Percentiles rank a stretch among this genome's conserved stretches.
These are phyloP conservation scores for Aplocera efformata DNA, from an alignment of 2,888 invertebrate genomes.

Conservation along the genomic window DNA sequence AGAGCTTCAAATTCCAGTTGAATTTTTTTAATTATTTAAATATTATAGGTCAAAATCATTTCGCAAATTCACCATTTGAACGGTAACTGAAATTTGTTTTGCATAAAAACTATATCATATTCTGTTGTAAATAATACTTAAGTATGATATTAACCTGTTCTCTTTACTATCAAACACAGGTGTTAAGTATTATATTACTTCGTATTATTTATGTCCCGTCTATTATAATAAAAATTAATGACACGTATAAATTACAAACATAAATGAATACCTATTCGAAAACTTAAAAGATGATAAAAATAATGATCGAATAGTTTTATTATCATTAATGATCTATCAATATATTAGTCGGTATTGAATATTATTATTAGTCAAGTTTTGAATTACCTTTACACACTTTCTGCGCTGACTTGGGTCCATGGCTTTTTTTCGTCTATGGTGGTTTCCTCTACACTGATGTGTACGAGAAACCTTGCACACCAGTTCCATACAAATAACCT, in stretches of 20 bases:
- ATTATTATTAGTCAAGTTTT: conserved; percentile 5
- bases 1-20: too few relatives aligned
- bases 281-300: conserved; percentile 26
- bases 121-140: conserved; percentile 1
- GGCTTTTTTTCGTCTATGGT: too few relatives aligned
- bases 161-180: conserved; percentile 25
- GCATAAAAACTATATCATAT: not conserved
- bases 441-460: too few relatives aligned
- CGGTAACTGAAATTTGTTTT: too few relatives aligned
- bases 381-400: not conserved
- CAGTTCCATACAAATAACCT: too few relatives aligned
- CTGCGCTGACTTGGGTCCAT: too few relatives aligned
- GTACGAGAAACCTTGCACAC: too few relatives aligned
- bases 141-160: conserved; percentile 11
- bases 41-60: too few relatives aligned
- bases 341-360: conserved; percentile 12
- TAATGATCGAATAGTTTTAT: conserved; percentile 23
- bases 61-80: too few relatives aligned
- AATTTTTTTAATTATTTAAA: too few relatives aligned
- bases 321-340: conserved; percentile 23
- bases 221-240: conserved; percentile 31
- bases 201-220: conserved; percentile 27
- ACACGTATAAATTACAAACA: conserved; percentile 25
- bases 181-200: conserved; percentile 32
- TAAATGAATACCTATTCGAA: conserved; percentile 25